Evolutionary conservation across 2,113 vertebrate genomes (phyloP).

Genomic region (Spilogale gracilis): DNA sequence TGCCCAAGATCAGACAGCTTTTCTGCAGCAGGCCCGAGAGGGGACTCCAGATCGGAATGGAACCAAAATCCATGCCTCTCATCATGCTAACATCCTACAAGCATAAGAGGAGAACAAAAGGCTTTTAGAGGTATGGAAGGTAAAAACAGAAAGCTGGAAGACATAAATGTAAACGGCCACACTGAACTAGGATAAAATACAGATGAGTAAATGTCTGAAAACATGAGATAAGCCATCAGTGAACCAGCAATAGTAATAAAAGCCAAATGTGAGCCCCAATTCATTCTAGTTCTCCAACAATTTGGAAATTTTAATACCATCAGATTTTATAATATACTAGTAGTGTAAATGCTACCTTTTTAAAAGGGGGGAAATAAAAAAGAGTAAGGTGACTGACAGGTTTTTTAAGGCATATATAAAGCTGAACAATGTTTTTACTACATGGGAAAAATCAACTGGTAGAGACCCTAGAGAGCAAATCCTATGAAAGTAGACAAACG

Average conservation of each 20-base stretch:
- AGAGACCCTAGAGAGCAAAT: not conserved
- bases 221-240: not conserved
- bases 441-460: not conserved
- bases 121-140: not conserved
- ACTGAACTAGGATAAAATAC: not conserved
- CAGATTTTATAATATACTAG: not conserved
- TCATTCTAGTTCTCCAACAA: not conserved
- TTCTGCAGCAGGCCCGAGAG: not conserved
- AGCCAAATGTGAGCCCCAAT: not conserved
- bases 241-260: not conserved
- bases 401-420: conserved; percentile 28
- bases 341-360: not conserved
- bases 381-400: not conserved
- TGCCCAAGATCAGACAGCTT: not conserved
- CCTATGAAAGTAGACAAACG: not conserved
- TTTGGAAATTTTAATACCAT: too few species aligned
- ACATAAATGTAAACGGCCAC: not conserved
- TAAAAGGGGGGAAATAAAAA: not conserved
- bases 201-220: not conserved
- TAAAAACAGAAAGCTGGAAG: not conserved
- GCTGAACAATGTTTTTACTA: not conserved
- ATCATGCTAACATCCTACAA: not conserved
- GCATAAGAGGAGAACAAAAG: not conserved
- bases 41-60: not conserved
- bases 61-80: not conserved